Conservation (phyloP, 1,140 invertebrate species). For the Drosophila nikananu region DNA sequence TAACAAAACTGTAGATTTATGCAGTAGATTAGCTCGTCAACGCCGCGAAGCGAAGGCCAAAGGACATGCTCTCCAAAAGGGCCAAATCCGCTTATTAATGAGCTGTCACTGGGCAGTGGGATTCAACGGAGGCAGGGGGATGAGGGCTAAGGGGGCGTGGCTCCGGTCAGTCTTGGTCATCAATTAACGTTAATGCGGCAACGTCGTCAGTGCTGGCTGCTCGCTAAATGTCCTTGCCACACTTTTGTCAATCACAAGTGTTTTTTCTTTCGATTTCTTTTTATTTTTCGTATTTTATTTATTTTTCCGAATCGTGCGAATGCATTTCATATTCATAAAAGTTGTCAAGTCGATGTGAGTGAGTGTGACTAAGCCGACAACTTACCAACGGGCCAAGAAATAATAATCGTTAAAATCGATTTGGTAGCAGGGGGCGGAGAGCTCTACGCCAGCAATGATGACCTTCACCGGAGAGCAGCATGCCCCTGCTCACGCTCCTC, state of each 20-base stretch:
- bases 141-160: constrained; percentile 15
- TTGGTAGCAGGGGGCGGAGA: constrained; percentile 31
- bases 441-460: constrained; percentile 48
- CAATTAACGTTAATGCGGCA: constrained; percentile 68
- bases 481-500: constrained; percentile 13
- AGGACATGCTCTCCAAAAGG: constrained; percentile 46
- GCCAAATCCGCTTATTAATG: constrained; percentile 79
- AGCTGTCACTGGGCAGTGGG: constrained; percentile 60
- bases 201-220: constrained; percentile 40
- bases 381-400: constrained; percentile 45
- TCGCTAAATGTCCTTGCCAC: constrained; percentile 70
- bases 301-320: constrained; percentile 46
- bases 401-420: constrained; percentile 80
- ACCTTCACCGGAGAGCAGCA: constrained; percentile 62
- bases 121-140: not conserved
- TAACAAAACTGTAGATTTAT: constrained; percentile 81
- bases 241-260: constrained; percentile 77
- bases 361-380: constrained; percentile 64
- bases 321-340: constrained; percentile 77
- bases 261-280: constrained; percentile 3
- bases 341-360: constrained; percentile 32
- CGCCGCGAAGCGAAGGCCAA: constrained; percentile 50
- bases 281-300: not conserved
- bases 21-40: constrained; percentile 78
- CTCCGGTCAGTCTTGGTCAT: constrained; percentile 59